Conservation (phyloP, 53 echinoderm and acorn worm genomes). For the Antedon mediterranea region DNA sequence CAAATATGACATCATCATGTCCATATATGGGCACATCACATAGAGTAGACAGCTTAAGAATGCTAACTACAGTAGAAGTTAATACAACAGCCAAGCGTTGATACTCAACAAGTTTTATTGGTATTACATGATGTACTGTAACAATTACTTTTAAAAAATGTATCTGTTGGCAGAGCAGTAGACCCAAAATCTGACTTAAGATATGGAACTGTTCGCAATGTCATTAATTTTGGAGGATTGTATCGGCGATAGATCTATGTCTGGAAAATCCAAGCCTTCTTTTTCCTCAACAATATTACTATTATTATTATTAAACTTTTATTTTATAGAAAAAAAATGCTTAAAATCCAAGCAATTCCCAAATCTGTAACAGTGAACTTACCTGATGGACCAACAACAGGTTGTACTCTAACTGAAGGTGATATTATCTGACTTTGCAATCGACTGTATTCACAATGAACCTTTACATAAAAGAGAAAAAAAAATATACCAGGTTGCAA, state of each 20-base stretch:
- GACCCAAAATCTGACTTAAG: conserved; percentile 22
- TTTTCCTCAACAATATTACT: conserved; percentile 18
- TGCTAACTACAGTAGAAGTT: too few species aligned
- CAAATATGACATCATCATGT: too few species aligned
- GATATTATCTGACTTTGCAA: conserved; percentile 61
- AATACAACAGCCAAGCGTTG: too few species aligned
- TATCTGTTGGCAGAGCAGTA: not conserved
- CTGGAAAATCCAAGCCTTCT: conserved; percentile 30
- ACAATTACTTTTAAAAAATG: not conserved
- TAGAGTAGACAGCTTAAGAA: too few species aligned
- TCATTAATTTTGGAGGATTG: conserved; percentile 44
- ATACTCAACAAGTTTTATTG: too few species aligned
- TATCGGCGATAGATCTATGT: conserved; percentile 29
- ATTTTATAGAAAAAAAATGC: too few species aligned
- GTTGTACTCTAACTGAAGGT: conserved; percentile 16
- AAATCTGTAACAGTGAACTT: not conserved
- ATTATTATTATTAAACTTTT: too few species aligned
- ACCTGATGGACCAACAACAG: conserved; percentile 26
- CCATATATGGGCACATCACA: too few species aligned
- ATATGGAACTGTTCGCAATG: not conserved
- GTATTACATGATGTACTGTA: too few species aligned
- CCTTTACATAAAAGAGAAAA: conserved; percentile 22
- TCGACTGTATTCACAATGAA: conserved; percentile 72
- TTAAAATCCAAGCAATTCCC: too few species aligned
- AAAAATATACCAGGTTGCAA: not conserved